Conservation (phyloP, 2,113 vertebrate genomes). For the Hystrix cristata region DNA sequence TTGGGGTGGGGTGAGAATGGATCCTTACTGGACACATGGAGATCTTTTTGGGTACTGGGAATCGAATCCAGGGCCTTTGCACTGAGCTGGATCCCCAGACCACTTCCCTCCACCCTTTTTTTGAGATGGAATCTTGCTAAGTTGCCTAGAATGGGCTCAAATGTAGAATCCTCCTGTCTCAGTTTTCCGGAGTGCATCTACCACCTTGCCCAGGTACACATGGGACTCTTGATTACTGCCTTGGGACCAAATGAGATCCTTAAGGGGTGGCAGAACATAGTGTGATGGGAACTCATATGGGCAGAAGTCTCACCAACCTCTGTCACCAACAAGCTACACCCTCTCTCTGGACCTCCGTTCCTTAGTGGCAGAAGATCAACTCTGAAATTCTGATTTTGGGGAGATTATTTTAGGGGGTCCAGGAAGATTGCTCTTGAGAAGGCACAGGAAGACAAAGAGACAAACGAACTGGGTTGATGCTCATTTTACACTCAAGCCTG, state of each 20-base stretch:
- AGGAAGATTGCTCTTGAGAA: background rate
- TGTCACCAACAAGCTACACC: background rate
- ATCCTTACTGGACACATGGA: background rate
- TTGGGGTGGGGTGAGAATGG: background rate
- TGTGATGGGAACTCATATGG: background rate
- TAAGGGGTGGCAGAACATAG: background rate
- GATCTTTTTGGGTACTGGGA: background rate
- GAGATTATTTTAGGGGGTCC: background rate
- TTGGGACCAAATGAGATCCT: background rate
- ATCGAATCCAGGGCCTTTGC: background rate
- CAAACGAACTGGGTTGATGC: background rate
- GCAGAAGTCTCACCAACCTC: background rate
- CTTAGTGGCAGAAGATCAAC: background rate
- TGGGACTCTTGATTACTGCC: background rate
- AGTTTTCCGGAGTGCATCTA: background rate
- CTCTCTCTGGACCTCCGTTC: background rate
- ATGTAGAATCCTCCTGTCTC: background rate
- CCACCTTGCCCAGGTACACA: no score
- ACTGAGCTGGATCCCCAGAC: background rate
- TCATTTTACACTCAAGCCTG: background rate
- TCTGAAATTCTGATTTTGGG: slow-evolving; percentile 7
- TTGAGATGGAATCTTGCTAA: background rate
- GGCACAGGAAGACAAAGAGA: background rate
- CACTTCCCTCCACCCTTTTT: background rate
- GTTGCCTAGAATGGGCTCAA: background rate